Evolutionary conservation across 2,888 invertebrate genomes (phyloP).

Genomic region (Cerceris ruficornis): DNA sequence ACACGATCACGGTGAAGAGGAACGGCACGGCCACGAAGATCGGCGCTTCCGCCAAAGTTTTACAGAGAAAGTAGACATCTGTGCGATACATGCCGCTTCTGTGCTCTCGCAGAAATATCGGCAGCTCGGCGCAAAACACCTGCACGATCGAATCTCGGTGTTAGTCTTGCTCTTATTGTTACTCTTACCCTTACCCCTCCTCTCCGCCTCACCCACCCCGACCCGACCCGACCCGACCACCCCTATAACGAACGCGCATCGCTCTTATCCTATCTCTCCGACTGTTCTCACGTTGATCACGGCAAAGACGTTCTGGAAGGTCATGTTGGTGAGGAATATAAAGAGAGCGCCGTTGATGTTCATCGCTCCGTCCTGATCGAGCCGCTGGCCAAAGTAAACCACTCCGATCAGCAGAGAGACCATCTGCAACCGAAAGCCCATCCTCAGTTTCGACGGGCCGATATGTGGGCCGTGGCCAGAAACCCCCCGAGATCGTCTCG

Average conservation of each 20-base stretch:
- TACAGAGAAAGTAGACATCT: slow-evolving; percentile 95
- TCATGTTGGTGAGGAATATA: slow-evolving; percentile 95
- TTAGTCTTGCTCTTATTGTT: background rate
- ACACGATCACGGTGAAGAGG: slow-evolving; percentile 91
- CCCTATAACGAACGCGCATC: background rate
- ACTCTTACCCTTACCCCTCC: background rate
- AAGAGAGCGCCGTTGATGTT: slow-evolving; percentile 97
- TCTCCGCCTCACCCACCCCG: too few relatives aligned
- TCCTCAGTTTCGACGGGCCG: background rate
- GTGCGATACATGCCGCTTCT: slow-evolving; percentile 95
- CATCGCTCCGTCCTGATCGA: slow-evolving; percentile 94
- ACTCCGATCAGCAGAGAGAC: slow-evolving; percentile 93
- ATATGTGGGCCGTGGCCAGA: background rate
- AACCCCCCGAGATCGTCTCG: background rate
- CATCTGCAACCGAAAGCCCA: slow-evolving; percentile 84
- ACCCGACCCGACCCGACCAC: too few relatives aligned
- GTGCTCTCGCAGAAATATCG: slow-evolving; percentile 94
- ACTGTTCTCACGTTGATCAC: slow-evolving; percentile 92
- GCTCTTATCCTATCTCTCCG: background rate
- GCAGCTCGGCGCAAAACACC: slow-evolving; percentile 95
- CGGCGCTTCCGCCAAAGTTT: slow-evolving; percentile 94
- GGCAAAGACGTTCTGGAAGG: slow-evolving; percentile 97
- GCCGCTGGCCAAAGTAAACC: slow-evolving; percentile 91
- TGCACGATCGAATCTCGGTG: slow-evolving; percentile 73
- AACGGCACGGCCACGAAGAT: slow-evolving; percentile 92